Evolutionary conservation across 2,888 invertebrate species (phyloP).

Genomic region (Listrodromus nycthemerus): DNA sequence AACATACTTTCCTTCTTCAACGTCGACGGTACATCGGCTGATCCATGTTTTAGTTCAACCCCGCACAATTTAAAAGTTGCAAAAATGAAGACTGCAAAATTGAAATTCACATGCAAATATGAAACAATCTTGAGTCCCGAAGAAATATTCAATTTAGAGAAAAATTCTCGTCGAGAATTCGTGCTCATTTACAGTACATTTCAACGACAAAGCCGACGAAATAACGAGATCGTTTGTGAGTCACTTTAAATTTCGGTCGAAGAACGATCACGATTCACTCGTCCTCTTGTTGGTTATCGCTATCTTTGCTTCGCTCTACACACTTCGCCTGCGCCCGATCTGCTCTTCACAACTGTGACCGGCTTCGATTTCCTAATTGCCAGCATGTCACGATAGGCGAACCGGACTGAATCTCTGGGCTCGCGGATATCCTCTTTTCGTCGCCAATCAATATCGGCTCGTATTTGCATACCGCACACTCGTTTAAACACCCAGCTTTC

Average conservation of each 20-base stretch:
- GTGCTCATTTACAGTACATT: neutral
- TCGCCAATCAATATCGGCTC: constrained; percentile 19
- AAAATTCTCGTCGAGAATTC: neutral
- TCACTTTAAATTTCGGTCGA: constrained; percentile 19
- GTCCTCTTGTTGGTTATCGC: constrained; percentile 2
- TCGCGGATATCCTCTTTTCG: constrained; percentile 20
- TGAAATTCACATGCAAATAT: too few species aligned
- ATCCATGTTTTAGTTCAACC: too few species aligned
- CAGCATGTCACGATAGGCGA: constrained; percentile 21
- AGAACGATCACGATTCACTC: neutral
- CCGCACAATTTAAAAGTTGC: too few species aligned
- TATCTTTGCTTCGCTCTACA: neutral
- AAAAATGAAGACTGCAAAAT: too few species aligned
- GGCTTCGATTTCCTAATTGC: constrained; percentile 41
- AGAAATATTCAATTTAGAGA: neutral
- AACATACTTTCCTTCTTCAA: too few species aligned
- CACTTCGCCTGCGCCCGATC: neutral
- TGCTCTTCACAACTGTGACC: constrained; percentile 12
- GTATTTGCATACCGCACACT: constrained; percentile 29
- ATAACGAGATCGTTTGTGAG: constrained; percentile 38
- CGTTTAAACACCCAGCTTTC: constrained; percentile 11
- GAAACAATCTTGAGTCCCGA: too few species aligned
- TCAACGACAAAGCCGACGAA: constrained; percentile 27
- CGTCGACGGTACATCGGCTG: too few species aligned
- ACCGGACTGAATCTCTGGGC: constrained; percentile 1